Base-by-base conservation (phyloP, 2,888 invertebrate genomes). In the Apotomis capreana region DNA sequence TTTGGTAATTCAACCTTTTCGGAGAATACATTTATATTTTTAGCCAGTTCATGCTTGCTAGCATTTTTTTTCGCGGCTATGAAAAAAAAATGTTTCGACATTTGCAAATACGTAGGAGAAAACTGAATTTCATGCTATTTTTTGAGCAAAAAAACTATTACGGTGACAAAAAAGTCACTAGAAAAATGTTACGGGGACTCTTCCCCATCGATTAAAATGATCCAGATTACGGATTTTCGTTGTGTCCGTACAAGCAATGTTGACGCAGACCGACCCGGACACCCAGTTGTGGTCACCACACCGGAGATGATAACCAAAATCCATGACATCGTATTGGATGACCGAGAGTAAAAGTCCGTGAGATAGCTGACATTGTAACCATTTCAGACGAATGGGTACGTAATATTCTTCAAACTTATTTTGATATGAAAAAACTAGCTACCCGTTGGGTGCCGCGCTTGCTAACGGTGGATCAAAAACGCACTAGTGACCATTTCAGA, bases 221-320 rank as follows among this genome's bases (percentile, higher is more conserved):
- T 55, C 26, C 26, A 26, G 55, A 12, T 36, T 36, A 36, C 55
- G 4, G 36, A 57, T 26, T 57, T 57, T 57, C 55, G 26, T 55
- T 55, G 55, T 10, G 55, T 6, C 9, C 26, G 55, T 55, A 55
- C 55, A 9, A 10, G 26, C 55, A 55, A 26, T 55, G 9, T 55
- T 55, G 55, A 55, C 55, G 55, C 55, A 9, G 15, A 55, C 26
- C 9, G 55, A 26, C 13, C 74, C 51, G 74, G 76, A 74, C 74
- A 76, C 69, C 77, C 73, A 74, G 69, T 74, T 70, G 26, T 26
- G 26, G 26, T 26, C 2, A 26, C 74, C 44, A 76, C 74, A 62
- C 37, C 58, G 69, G 74, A 78, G 75, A 79, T 65, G 57, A 69
- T 77, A 60, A 76, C 75, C 70, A 80, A 79, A 78, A 77, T 74